Conservation (phyloP, 2,113 vertebrate genomes). For the Larimichthys crocea region DNA sequence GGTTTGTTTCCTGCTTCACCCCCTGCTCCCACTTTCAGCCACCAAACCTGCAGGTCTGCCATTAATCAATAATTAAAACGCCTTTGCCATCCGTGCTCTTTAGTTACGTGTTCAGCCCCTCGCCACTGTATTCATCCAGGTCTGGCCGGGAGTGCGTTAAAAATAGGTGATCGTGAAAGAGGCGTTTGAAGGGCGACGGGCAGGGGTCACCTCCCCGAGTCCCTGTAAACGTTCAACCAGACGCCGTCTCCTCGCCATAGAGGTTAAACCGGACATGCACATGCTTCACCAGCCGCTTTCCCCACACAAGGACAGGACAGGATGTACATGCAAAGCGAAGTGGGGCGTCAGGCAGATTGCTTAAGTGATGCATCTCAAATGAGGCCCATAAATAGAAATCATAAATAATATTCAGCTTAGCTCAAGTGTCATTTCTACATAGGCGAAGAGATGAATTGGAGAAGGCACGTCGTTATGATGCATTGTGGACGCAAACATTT, state of each 20-base stretch:
- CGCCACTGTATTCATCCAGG: conserved; percentile 21
- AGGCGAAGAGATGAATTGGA: conserved; percentile 11
- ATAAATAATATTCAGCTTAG: conserved; percentile 21
- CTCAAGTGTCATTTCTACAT: conserved; percentile 5
- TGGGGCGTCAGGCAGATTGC: conserved; percentile 6
- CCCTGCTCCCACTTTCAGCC: not conserved
- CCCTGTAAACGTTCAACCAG: conserved; percentile 43
- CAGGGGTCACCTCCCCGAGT: conserved; percentile 35
- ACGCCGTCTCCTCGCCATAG: conserved; percentile 38
- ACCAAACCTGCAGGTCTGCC: conserved; percentile 14
- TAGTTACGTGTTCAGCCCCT: conserved; percentile 8
- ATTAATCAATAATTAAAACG: conserved; percentile 62
- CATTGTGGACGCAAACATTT: not conserved
- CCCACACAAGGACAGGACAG: conserved; percentile 53
- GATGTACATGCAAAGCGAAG: no score
- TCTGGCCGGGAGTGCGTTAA: conserved; percentile 20
- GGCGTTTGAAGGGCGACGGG: conserved; percentile 47
- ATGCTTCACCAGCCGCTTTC: conserved; percentile 41
- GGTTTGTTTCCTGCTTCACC: conserved; percentile 21
- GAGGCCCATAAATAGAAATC: conserved; percentile 40
- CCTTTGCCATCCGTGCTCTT: conserved; percentile 37
- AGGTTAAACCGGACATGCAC: conserved; percentile 62
- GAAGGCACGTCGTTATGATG: not conserved
- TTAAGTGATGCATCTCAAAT: conserved; percentile 65
- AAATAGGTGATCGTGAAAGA: conserved; percentile 48